Evolutionary conservation across 2,888 invertebrate genomes (phyloP), one percentile per base, ranked within the genome.

Genomic region (Parnassius smintheus): DNA sequence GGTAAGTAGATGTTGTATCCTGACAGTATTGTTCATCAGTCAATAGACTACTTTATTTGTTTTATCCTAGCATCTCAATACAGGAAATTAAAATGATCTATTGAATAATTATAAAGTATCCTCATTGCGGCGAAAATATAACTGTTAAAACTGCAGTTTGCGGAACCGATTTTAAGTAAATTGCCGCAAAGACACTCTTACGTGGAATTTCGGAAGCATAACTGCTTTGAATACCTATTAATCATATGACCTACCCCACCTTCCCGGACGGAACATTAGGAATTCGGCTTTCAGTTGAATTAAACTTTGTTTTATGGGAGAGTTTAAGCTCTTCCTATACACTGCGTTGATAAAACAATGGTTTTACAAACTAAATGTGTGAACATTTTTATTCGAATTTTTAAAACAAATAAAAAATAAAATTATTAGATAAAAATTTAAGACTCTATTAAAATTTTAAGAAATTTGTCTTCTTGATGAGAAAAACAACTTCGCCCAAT

Each of bases 201-300:
- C 22, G 52, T 41, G 13, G 35, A 49, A 44, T 55, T 45, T 52
- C 48, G 11, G 13, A 59, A 46, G 49, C 25, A 41, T 59, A 59
- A 63, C 59, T 35, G 56, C 52, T 54, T 59, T 45, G 55, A 51
- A 51, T 49, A 42, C 41, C 35, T 52, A 63, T 63, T 56, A 11
- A 52, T 63, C 59, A 63, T 46, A 46, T 42, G 50, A 63, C 59
- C 46, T 41, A 46, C n/a, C 59, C 25, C 56, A 63, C 45, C 63
- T 63, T 52, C 7, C 58, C 54, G 56, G 2, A 41, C 18, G 18
- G 49, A n/a, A 50, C 44, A 62, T 62, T 62, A 54, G 49, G 52
- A 49, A 45, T 54, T 53, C 41, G 62, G 64, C 66, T 64, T 66
- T 66, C 59, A 66, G 59, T 44, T 13, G 59, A 46, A 66, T 66